Conservation (phyloP, 2,113 vertebrate species). For the Myodes glareolus region DNA sequence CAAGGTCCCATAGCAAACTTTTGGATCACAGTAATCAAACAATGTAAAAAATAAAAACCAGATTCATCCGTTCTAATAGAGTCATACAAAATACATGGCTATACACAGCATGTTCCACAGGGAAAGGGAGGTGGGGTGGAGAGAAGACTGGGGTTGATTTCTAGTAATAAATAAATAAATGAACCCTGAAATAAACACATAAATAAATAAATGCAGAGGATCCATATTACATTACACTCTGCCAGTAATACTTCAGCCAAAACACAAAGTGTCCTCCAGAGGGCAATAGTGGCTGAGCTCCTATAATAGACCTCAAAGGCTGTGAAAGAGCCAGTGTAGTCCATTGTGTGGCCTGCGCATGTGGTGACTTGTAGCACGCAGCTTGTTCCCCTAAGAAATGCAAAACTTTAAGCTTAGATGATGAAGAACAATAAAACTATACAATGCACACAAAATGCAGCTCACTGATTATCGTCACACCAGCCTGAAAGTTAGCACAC, state of each 20-base stretch:
- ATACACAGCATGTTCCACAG: slow-evolving; percentile 82
- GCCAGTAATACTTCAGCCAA: slow-evolving; percentile 64
- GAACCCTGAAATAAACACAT: slow-evolving; percentile 77
- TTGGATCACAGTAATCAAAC: slow-evolving; percentile 87
- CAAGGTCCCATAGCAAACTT: slow-evolving; percentile 83
- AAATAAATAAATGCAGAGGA: slow-evolving; percentile 86
- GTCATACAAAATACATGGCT: slow-evolving; percentile 91
- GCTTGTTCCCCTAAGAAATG: slow-evolving; percentile 11
- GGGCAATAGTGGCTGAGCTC: slow-evolving; percentile 48
- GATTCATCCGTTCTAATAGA: slow-evolving; percentile 90
- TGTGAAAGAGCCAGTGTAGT: background rate
- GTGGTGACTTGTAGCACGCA: background rate
- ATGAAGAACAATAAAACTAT: slow-evolving; percentile 55
- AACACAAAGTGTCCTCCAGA: slow-evolving; percentile 51
- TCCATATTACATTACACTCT: background rate
- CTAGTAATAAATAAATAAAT: slow-evolving; percentile 80
- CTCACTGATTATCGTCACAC: slow-evolving; percentile 29
- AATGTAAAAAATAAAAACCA: slow-evolving; percentile 93
- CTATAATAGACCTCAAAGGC: background rate
- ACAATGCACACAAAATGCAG: slow-evolving; percentile 5
- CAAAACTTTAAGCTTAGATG: slow-evolving; percentile 29
- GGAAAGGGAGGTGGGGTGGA: slow-evolving; percentile 79
- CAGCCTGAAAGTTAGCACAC: slow-evolving; percentile 42
- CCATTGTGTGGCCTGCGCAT: background rate
- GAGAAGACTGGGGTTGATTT: slow-evolving; percentile 82